Percentiles rank a stretch among this genome's conserved stretches.
Conservation (phyloP, 2,113 vertebrate genomes). For the Clarias macrocephalus region DNA sequence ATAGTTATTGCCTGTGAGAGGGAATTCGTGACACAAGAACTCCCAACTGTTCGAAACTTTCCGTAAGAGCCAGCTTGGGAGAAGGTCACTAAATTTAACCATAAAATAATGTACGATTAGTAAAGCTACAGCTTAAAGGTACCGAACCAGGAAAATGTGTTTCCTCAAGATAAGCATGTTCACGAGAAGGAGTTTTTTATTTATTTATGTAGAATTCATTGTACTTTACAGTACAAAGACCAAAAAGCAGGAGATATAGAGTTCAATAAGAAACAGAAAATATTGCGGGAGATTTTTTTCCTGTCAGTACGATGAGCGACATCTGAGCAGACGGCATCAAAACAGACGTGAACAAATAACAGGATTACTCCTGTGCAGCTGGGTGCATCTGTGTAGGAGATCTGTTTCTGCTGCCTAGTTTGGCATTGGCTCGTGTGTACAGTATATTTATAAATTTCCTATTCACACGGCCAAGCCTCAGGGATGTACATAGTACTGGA, state of each 20-base stretch:
- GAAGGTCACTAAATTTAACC: not conserved
- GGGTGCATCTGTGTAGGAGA: conserved; percentile 42
- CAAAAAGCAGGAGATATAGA: not conserved
- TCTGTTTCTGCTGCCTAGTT: conserved; percentile 44
- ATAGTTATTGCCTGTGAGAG: not conserved
- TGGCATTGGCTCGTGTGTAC: conserved; percentile 39
- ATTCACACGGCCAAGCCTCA: conserved; percentile 7
- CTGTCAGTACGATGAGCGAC: not conserved
- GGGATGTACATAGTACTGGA: conserved; percentile 31
- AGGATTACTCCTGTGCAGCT: conserved; percentile 60
- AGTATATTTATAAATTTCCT: conserved; percentile 6
- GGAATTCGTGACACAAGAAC: not conserved
- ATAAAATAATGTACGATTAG: not conserved
- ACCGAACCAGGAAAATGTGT: not conserved
- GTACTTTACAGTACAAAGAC: not conserved
- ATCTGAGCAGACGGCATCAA: conserved; percentile 32
- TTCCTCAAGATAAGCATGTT: not conserved
- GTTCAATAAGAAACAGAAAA: not conserved
- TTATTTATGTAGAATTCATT: not conserved
- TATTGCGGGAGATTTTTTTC: not conserved
- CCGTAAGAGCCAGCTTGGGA: not conserved
- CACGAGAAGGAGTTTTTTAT: not conserved
- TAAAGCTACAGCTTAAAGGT: not conserved
- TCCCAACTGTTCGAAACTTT: not conserved
- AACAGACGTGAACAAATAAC: conserved; percentile 57